Evolutionary conservation across 2,113 vertebrate species (phyloP).

Genomic region (Steatornis caripensis): DNA sequence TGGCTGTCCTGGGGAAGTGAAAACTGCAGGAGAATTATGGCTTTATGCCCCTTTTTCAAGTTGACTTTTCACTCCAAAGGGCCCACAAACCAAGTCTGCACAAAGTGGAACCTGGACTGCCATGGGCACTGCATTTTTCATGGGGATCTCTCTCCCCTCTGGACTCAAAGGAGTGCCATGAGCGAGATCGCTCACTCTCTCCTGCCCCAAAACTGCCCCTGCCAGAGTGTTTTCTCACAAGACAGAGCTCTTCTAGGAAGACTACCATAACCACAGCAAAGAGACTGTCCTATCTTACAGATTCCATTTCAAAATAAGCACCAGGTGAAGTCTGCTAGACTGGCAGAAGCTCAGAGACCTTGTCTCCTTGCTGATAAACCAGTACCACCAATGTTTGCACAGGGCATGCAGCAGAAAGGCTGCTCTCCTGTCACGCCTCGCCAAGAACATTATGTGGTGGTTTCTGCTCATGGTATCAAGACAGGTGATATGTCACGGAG

Average conservation of each 20-base stretch:
- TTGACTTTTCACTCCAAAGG: not conserved
- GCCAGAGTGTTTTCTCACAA: not conserved
- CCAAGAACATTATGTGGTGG: not conserved
- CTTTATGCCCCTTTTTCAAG: not conserved
- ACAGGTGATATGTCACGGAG: not conserved
- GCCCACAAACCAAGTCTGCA: not conserved
- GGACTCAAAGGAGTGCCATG: not conserved
- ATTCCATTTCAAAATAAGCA: not conserved
- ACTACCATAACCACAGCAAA: not conserved
- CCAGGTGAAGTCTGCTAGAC: not conserved
- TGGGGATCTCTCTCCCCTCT: not conserved
- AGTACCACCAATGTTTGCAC: accelerated
- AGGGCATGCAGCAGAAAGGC: not conserved
- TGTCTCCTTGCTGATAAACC: not conserved
- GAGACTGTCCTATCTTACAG: not conserved
- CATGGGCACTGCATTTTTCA: accelerated
- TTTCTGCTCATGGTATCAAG: not conserved
- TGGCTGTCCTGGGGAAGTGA: not conserved
- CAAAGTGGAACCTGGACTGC: not conserved
- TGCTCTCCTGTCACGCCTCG: not conserved
- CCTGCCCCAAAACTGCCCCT: not conserved
- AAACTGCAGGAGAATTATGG: not conserved
- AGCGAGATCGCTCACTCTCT: not conserved
- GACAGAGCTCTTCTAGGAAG: not conserved
- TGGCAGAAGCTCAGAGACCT: not conserved